Conservation (phyloP, 2,888 invertebrate species). For the Tetanocera ferruginea region DNA sequence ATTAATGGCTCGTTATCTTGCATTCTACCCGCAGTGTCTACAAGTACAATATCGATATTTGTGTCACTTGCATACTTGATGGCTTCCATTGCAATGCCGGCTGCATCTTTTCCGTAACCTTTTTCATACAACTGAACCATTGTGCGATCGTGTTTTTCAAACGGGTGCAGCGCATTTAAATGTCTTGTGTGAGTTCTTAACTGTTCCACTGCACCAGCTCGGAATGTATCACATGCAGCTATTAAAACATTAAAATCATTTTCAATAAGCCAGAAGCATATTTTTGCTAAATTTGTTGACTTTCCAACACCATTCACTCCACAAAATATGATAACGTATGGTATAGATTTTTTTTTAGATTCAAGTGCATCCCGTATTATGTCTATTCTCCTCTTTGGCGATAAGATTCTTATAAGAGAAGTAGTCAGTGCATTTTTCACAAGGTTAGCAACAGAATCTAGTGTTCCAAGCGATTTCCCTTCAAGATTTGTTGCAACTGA, state of each 20-base stretch:
- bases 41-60: slow-evolving; percentile 90
- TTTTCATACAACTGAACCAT: slow-evolving; percentile 98
- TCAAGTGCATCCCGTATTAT: slow-evolving; percentile 96
- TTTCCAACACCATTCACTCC: slow-evolving; percentile 99
- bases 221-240: slow-evolving; percentile 99
- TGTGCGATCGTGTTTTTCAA: slow-evolving; percentile 77
- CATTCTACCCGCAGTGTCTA: slow-evolving; percentile 99
- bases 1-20: slow-evolving; percentile 99
- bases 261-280: slow-evolving; percentile 99
- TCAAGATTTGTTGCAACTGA: slow-evolving; percentile 91
- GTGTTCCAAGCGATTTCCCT: slow-evolving; percentile 93
- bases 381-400: slow-evolving; percentile 94
- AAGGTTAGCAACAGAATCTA: slow-evolving; percentile 90
- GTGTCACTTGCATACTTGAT: slow-evolving; percentile 89
- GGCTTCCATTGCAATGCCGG: slow-evolving; percentile 98
- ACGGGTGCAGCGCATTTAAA: slow-evolving; percentile 93
- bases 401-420: slow-evolving; percentile 92
- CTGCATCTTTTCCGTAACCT: slow-evolving; percentile 98
- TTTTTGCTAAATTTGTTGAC: slow-evolving; percentile 98
- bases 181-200: slow-evolving; percentile 94
- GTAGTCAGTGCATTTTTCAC: slow-evolving; percentile 91
- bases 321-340: slow-evolving; percentile 97
- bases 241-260: slow-evolving; percentile 96
- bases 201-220: slow-evolving; percentile 99
- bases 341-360: slow-evolving; percentile 84